Percentiles rank a stretch among this genome's conserved stretches.
phyloP scores from a whole-genome alignment of 1,140 invertebrate species.

The Ceratoteleas bidentatus region DNA sequence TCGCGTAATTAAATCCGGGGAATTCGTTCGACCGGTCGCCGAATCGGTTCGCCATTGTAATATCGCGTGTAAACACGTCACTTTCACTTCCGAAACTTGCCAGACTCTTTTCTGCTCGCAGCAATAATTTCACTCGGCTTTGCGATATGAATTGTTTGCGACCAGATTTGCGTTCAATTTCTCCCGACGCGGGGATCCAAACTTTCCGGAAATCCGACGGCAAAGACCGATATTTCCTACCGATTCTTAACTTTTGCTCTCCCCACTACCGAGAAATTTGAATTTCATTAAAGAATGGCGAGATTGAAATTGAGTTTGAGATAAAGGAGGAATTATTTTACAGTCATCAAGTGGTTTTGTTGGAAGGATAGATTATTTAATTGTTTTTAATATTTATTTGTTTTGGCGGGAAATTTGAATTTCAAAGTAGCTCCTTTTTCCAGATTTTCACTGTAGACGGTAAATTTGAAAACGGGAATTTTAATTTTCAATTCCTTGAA shows the following conservation, averaged over 20 bases:
- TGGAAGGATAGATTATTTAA: too few species aligned
- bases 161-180: too few species aligned
- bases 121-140: conserved; percentile 3
- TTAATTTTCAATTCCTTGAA: too few species aligned
- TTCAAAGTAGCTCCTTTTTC: too few species aligned
- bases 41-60: conserved; percentile 17
- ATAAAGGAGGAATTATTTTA: too few species aligned
- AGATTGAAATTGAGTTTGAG: too few species aligned
- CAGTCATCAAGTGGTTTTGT: too few species aligned
- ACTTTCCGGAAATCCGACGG: too few species aligned
- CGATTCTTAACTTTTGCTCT: not conserved
- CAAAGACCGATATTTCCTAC: not conserved
- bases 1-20: conserved; percentile 40
- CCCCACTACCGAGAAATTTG: not conserved
- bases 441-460: too few species aligned
- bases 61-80: conserved; percentile 6
- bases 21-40: conserved; percentile 36
- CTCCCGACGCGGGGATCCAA: too few species aligned
- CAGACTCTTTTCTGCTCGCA: not conserved
- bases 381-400: not conserved
- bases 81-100: conserved; percentile 1
- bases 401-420: conserved; percentile 1
- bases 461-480: too few species aligned
- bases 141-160: not conserved
- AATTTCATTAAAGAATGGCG: too few species aligned